A percentile compares a stretch with the other conserved stretches of the same genome.
These are phyloP conservation scores for Orthosia gothica DNA, from an alignment of 2,888 invertebrate genomes.

Conservation along the genomic window DNA sequence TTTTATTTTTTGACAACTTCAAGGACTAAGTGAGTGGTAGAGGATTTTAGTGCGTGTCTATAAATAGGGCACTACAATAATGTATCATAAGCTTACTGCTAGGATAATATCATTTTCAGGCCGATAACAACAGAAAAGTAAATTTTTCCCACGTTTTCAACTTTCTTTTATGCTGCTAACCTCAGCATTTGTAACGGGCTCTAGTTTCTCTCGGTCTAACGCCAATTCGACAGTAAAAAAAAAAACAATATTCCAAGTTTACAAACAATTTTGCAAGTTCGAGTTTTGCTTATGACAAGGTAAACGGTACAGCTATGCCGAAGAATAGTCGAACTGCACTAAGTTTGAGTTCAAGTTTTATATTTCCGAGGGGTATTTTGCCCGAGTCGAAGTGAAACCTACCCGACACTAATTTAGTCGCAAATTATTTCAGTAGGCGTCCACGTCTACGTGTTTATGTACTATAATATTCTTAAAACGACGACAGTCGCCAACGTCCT, in stretches of 20 bases:
- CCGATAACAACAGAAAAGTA: not conserved
- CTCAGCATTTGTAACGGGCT: slow-evolving; percentile 12
- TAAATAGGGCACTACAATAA: too few species aligned
- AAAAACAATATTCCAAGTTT: slow-evolving; percentile 2
- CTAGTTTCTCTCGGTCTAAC: not conserved
- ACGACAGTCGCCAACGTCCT: too few species aligned
- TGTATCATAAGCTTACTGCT: not conserved
- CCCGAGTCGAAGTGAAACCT: not conserved
- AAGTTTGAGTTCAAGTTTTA: slow-evolving; percentile 7
- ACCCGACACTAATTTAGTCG: slow-evolving; percentile 1
- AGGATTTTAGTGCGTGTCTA: too few species aligned
- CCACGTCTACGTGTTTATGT: not conserved
- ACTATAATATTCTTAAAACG: not conserved
- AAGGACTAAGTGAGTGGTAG: too few species aligned
- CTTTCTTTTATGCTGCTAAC: not conserved
- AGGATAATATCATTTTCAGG: not conserved
- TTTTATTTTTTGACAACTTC: too few species aligned
- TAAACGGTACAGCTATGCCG: slow-evolving; percentile 16
- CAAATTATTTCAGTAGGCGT: not conserved
- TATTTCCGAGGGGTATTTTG: slow-evolving; percentile 2
- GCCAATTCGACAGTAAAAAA: not conserved
- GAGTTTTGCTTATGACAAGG: not conserved
- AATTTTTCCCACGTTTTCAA: not conserved
- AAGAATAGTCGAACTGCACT: not conserved
- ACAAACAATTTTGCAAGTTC: slow-evolving; percentile 9